Evolutionary conservation across 2,113 vertebrate genomes (phyloP).

Genomic region (Hiodon alosoides): DNA sequence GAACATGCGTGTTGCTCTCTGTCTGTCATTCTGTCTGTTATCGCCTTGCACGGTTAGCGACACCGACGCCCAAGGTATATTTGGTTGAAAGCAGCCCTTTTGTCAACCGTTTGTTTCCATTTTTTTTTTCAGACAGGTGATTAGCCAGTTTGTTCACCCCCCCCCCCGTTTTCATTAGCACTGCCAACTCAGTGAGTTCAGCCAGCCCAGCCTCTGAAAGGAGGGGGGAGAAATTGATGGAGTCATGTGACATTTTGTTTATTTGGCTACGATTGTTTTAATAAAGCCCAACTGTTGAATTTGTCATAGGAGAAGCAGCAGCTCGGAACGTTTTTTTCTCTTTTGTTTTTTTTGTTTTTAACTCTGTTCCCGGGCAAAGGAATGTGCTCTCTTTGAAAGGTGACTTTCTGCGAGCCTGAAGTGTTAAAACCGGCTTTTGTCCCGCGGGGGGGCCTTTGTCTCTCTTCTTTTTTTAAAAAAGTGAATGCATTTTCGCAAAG

Average conservation of each 20-base stretch:
- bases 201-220: constrained; percentile 36
- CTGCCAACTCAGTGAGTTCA: constrained; percentile 38
- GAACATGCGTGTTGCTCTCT: constrained; percentile 36
- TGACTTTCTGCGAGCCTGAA: constrained; percentile 36
- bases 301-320: constrained; percentile 60
- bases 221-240: constrained; percentile 31
- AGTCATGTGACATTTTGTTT: constrained; percentile 38
- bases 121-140: constrained; percentile 56
- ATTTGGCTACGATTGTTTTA: constrained; percentile 54
- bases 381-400: constrained; percentile 60
- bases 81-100: constrained; percentile 49
- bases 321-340: constrained; percentile 61
- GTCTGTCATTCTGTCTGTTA: constrained; percentile 31
- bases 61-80: constrained; percentile 53
- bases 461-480: constrained; percentile 53
- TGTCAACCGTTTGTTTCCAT: constrained; percentile 57
- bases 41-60: constrained; percentile 39
- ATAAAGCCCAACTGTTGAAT: constrained; percentile 54
- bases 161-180: constrained; percentile 45
- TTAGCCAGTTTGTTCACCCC: constrained; percentile 53
- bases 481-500: constrained; percentile 36
- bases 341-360: constrained; percentile 57
- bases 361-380: constrained; percentile 33
- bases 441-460: constrained; percentile 49
- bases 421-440: constrained; percentile 28